Conservation (phyloP, 2,888 invertebrate species). For the Syrphus vitripennis region DNA sequence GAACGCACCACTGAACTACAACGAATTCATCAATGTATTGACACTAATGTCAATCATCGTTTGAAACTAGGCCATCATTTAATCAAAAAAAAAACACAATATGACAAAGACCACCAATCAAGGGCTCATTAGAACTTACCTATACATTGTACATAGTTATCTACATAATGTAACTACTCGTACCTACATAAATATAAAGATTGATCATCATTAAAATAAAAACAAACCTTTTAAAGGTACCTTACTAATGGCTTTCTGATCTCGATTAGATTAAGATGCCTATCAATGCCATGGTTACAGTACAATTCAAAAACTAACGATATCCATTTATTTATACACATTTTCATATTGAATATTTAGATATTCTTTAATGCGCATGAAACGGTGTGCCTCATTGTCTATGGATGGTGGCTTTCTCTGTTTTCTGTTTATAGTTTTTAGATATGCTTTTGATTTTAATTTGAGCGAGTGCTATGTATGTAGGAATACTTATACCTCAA, state of each 20-base stretch:
- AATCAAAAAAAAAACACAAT: background rate
- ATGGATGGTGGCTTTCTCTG: background rate
- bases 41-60: background rate
- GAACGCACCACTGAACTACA: background rate
- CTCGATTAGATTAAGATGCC: slow-evolving; percentile 12
- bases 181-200: background rate
- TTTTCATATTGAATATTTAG: slow-evolving; percentile 12
- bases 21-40: background rate
- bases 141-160: background rate
- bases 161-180: background rate
- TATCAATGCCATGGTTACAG: slow-evolving; percentile 33
- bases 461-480: background rate
- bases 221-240: background rate
- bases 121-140: background rate
- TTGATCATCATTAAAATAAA: background rate
- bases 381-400: slow-evolving; percentile 37
- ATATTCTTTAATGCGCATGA: slow-evolving; percentile 34
- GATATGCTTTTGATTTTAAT: background rate
- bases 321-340: background rate
- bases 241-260: slow-evolving; percentile 50
- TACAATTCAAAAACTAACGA: slow-evolving; percentile 1
- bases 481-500: background rate
- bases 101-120: background rate
- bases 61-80: background rate
- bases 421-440: background rate